Evolutionary conservation across 2,113 vertebrate genomes (phyloP).

Genomic region (Oplegnathus fasciatus): DNA sequence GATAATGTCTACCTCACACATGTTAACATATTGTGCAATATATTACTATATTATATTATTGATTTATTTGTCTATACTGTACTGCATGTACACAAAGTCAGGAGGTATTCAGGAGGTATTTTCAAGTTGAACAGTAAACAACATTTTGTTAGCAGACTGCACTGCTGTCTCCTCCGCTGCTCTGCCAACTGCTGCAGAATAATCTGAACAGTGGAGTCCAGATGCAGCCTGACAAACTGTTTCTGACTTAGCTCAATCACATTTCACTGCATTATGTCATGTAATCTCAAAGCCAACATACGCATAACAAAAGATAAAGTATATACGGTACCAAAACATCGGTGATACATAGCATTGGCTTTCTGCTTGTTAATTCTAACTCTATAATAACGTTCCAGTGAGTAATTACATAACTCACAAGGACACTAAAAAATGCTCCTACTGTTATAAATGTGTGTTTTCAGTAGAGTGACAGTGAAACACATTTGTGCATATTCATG

Average conservation of each 20-base stretch:
- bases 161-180: conserved; percentile 6
- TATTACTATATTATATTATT: too few species aligned
- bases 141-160: background rate
- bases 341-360: background rate
- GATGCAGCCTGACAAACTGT: conserved; percentile 25
- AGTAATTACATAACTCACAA: background rate
- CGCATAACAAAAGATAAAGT: conserved; percentile 14
- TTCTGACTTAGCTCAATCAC: conserved; percentile 1
- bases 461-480: background rate
- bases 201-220: conserved; percentile 1
- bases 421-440: background rate
- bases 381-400: conserved; percentile 1
- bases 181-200: conserved; percentile 12
- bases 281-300: background rate
- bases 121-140: background rate
- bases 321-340: background rate
- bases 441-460: background rate
- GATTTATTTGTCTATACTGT: background rate
- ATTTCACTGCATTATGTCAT: conserved; percentile 8
- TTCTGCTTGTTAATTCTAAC: conserved; percentile 2
- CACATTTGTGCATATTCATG: background rate
- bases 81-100: background rate
- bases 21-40: background rate
- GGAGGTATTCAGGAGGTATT: too few species aligned
- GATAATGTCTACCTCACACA: background rate